phyloP scores from a whole-genome alignment of 2,797 vertebrate species.

The Halcyon leucocephala region DNA sequence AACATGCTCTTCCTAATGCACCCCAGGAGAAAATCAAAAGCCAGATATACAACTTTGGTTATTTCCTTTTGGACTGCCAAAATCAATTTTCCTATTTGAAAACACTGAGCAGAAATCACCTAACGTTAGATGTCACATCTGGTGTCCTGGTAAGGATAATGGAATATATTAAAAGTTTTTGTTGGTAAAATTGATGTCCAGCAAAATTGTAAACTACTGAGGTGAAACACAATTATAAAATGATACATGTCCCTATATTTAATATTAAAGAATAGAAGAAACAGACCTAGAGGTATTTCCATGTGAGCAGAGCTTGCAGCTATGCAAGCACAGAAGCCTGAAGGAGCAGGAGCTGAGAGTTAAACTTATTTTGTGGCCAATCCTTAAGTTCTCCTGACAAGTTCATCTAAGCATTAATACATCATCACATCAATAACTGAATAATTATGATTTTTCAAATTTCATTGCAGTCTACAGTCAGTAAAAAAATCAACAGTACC shows the following conservation, averaged over 20 bases:
- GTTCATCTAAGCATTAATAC: neutral
- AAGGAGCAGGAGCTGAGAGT: neutral
- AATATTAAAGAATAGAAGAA: neutral
- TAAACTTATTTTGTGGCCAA: neutral
- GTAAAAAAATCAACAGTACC: neutral
- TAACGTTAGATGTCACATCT: neutral
- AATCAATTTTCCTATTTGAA: neutral
- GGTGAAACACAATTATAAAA: neutral
- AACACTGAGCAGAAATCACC: neutral
- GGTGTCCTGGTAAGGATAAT: neutral
- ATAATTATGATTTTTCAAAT: neutral
- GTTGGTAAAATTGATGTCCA: neutral
- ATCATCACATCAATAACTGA: neutral
- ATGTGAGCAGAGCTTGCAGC: neutral
- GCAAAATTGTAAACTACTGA: neutral
- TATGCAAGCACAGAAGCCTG: neutral
- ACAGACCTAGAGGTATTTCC: neutral
- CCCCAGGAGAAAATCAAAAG: neutral
- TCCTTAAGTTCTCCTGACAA: neutral
- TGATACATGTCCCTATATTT: neutral
- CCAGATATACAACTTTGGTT: neutral
- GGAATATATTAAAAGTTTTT: neutral
- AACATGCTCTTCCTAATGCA: too few species aligned
- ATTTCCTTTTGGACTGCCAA: neutral
- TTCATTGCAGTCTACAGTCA: neutral